Base-by-base conservation (phyloP, 2,797 vertebrate genomes). In the Ciconia nigra region DNA sequence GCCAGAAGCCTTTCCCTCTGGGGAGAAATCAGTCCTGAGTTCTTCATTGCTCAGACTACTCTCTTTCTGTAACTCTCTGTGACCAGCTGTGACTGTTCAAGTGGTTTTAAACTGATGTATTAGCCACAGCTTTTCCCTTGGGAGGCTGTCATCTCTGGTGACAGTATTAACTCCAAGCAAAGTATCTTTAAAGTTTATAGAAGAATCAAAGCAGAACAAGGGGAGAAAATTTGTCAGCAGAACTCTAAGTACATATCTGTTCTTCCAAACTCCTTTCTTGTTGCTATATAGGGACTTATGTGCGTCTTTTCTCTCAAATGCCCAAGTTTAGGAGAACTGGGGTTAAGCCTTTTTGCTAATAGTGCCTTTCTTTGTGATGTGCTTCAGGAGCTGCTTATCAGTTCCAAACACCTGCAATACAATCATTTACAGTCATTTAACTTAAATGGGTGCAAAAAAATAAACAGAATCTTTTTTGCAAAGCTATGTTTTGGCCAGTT, bases 281-380 rank as follows among this genome's bases (percentile, higher is more conserved):
- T 61, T 55, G 29, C 24, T 77, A 2, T 33, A 0, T 5, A 55
- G 31, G 19, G 33, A 29, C 33, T 65, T 2, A 0, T 2, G 14
- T 41, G 11, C 11, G 1, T 44, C 22, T 94, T 58, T 90, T 65
- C 31, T 76, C 21, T 76, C 41, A 70, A 17, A 82, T 18, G 11
- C 15, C 33, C 10, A 46, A 12, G 7, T 71, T 85, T 11, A 49
- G n/a, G 33, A 69, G 25, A 86, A n/a, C 31, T 54, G 26, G 25
- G 17, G 7, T 86, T 86, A 81, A 91, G 15, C 11, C 3, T 11
- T 35, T 77, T 63, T 83, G 16, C 35, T 61, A 59, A 33, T n/a
- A 59, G 11, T 17, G 11, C 31, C 17, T 72, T 44, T 35, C 47
- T 84, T 93, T 78, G 28, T 20, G 6, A 0, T 54, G 14, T 46